Base-by-base conservation (phyloP, 2,797 vertebrate species). In the Neostethus bicornis region DNA sequence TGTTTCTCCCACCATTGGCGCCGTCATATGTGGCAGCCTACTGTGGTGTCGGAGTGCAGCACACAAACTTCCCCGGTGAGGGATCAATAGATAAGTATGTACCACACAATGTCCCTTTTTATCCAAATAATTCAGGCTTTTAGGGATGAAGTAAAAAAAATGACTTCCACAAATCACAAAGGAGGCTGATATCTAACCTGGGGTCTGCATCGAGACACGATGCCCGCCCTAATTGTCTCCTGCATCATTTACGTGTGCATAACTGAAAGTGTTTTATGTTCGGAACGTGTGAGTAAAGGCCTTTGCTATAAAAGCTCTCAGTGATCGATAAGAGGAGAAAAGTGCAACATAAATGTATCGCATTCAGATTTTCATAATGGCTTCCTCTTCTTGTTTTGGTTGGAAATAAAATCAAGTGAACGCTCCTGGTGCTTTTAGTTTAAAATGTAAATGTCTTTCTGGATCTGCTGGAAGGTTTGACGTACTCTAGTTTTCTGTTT, bases 361-460 rank as follows among this genome's bases (percentile, higher is more conserved):
- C 57, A 51, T 61, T 44, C 12, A 1, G 20, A 43, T 50, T 10
- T 7, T 44, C 19, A 11, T 49, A 21, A 42, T 26, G 21, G 44
- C 57, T 51, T 61, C 38, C 38, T 14, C 37, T 44, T 51, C 17
- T 44, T 39, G 44, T 29, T 49, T 55, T 16, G 29, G 6, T 37
- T 21, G 49, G 48, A 35, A 61, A 53, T 52, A 16, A 10, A 51
- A 46, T 23, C 4, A 6, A 21, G 4, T n/a, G 11, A 4, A 26
- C 48, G 10, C 16, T 12, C 13, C 14, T 14, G 31, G 38, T 21
- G 34, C 46, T 51, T 43, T 32, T 7, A 34, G 31, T 14, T 37
- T 10, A 16, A 29, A 14, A 16, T 12, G 14, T 16, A 16, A n/a
- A 35, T 3, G 21, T 23, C n/a, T n/a, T n/a, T n/a, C n/a, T n/a